phyloP scores from a whole-genome alignment of 2,113 vertebrate species.

The Indicator indicator region DNA sequence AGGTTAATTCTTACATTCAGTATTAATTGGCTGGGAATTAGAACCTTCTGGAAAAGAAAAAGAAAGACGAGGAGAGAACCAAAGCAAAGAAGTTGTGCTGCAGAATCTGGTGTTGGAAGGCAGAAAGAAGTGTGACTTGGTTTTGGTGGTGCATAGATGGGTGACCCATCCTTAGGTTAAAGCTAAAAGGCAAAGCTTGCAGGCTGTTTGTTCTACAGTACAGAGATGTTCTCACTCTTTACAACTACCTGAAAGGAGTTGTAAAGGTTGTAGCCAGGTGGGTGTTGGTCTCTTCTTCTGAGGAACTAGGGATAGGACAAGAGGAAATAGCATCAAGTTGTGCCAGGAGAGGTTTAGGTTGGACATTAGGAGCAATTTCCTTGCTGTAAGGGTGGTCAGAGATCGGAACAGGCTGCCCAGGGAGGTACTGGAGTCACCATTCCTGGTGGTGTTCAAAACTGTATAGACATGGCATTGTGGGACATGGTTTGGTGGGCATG shows the following conservation, averaged over 20 bases:
- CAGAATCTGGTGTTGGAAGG: not conserved
- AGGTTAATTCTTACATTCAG: slow-evolving; percentile 29
- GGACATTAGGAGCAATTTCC: too few relatives aligned
- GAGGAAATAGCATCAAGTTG: too few relatives aligned
- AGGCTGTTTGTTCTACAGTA: not conserved
- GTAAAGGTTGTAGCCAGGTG: too few relatives aligned
- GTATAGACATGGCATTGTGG: too few relatives aligned
- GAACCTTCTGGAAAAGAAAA: not conserved
- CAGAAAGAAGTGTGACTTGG: not conserved
- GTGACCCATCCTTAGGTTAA: not conserved
- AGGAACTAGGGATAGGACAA: too few relatives aligned
- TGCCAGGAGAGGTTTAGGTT: too few relatives aligned
- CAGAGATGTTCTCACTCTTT: not conserved
- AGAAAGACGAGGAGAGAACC: not conserved
- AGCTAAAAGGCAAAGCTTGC: not conserved
- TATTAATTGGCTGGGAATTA: slow-evolving; percentile 1
- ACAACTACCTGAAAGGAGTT: too few relatives aligned
- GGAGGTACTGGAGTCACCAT: too few relatives aligned
- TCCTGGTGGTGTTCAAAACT: too few relatives aligned
- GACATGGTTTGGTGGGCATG: too few relatives aligned
- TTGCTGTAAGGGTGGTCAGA: not conserved
- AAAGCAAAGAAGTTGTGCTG: not conserved
- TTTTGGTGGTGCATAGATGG: not conserved
- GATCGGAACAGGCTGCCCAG: too few relatives aligned
- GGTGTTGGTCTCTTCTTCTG: too few relatives aligned